Evolutionary conservation across 2,888 invertebrate species (phyloP), one percentile per base, ranked within the genome.

Genomic region (Celastrina argiolus): DNA sequence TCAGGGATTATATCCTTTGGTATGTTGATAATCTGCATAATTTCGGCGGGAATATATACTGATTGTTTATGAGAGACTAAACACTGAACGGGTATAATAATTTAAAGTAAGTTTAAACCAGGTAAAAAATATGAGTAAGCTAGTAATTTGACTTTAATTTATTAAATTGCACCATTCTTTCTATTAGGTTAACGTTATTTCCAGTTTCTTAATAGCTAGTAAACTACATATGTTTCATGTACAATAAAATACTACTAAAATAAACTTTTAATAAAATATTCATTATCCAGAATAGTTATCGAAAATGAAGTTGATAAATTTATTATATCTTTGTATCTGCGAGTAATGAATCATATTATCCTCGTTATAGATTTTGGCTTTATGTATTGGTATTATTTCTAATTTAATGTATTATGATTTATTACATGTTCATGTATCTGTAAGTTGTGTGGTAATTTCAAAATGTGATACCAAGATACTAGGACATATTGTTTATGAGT

Each of bases 21-120:
- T 84, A 88, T 88, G 86, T 88, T 80, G 81, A 76, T 70, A 73
- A 61, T 22, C 18, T 76, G 69, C 69, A 75, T 78, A 75, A 81
- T 86, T 87, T 88, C 83, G 87, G 89, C 88, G 89, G 88, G 88
- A 90, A 86, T 74, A 71, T 63, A 61, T 65, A 66, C 65, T 59
- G 64, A 67, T 65, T 26, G 41, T 65, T 65, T 22, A 64, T 22
- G 42, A 65, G 64, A 65, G 64, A 65, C 8, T n/a, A 16, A 41
- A 42, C 12, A 42, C 8, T n/a, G 14, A 41, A 42, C 12, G 34
- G 31, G 41, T 36, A 41, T 58, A 34, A 41, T 18, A 12, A 16
- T 4, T 8, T 2, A 22, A 58, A 56, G 22, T n/a, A 14, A 14
- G 18, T 65, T 5, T 22, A 5, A 51, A 12, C 12, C 1, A 51